phyloP scores from a whole-genome alignment of 2,888 invertebrate genomes.

The Ennomos quercinarius region DNA sequence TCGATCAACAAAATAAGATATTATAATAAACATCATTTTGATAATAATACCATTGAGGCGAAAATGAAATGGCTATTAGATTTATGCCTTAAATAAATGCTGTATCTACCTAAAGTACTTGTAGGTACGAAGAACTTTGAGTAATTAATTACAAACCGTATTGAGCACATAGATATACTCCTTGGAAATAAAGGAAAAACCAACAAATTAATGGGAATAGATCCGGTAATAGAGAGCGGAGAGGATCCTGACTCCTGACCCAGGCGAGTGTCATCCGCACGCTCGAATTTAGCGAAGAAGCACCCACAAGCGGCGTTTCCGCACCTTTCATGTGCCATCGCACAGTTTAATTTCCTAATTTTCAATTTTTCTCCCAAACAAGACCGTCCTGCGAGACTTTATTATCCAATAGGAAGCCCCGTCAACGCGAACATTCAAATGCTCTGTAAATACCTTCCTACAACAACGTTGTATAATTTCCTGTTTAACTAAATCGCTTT shows the following conservation, averaged over 20 bases:
- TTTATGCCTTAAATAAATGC: too few relatives aligned
- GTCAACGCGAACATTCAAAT: constrained; percentile 68
- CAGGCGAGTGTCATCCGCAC: constrained; percentile 45
- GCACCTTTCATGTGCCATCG: constrained; percentile 71
- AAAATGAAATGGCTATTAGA: constrained; percentile 19
- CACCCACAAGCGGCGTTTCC: constrained; percentile 58
- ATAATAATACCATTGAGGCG: constrained; percentile 41
- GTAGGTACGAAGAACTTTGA: too few relatives aligned
- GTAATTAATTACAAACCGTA: too few relatives aligned
- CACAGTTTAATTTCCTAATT: constrained; percentile 82
- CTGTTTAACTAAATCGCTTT: constrained; percentile 78
- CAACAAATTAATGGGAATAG: constrained; percentile 6
- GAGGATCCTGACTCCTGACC: constrained; percentile 1
- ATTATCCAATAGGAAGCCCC: constrained; percentile 81
- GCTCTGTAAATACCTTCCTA: constrained; percentile 56
- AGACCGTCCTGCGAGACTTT: constrained; percentile 70
- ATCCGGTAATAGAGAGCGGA: constrained; percentile 10
- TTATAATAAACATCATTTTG: constrained; percentile 63
- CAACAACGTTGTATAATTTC: constrained; percentile 78
- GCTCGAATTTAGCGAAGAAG: constrained; percentile 42
- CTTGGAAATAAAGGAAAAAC: background rate
- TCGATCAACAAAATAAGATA: constrained; percentile 73
- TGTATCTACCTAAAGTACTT: too few relatives aligned
- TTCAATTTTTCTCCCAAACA: constrained; percentile 72
- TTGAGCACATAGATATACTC: too few relatives aligned